Conservation (phyloP, 2,888 invertebrate genomes). For the Isoperla grammatica region DNA sequence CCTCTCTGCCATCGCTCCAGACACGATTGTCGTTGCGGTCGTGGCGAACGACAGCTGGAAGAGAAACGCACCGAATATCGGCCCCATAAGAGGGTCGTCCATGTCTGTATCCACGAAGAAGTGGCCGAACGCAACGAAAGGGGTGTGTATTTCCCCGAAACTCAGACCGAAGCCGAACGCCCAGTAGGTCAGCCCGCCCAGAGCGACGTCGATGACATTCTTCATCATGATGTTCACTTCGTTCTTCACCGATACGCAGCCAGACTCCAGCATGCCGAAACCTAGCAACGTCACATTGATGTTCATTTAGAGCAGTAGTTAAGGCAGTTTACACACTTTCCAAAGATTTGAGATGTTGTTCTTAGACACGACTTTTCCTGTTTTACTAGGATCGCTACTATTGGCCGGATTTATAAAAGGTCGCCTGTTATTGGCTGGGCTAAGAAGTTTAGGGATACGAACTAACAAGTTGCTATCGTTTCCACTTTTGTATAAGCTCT, state of each 20-base stretch:
- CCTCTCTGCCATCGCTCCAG: constrained; percentile 94
- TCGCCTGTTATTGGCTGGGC: no score
- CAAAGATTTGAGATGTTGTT: no score
- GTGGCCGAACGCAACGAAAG: constrained; percentile 62
- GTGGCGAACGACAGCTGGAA: constrained; percentile 90
- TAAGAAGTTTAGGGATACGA: no score
- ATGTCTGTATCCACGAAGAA: constrained; percentile 73
- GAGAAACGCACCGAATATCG: constrained; percentile 79
- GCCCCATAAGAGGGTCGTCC: constrained; percentile 73
- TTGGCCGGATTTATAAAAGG: no score
- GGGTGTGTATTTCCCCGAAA: constrained; percentile 62
- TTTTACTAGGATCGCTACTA: no score
- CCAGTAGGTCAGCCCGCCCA: constrained; percentile 93
- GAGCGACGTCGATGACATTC: constrained; percentile 86
- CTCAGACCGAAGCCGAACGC: constrained; percentile 89
- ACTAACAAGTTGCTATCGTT: no score
- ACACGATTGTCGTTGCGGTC: constrained; percentile 85
- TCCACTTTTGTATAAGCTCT: no score
- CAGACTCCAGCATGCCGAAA: constrained; percentile 90
- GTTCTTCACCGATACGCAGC: constrained; percentile 87
- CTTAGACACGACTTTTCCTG: no score
- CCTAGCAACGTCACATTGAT: constrained; percentile 53
- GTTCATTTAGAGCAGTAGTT: no score
- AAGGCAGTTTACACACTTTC: no score
- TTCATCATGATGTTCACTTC: constrained; percentile 98